Evolutionary conservation across 2,113 vertebrate species (phyloP).

Genomic region (Parotia lawesii): DNA sequence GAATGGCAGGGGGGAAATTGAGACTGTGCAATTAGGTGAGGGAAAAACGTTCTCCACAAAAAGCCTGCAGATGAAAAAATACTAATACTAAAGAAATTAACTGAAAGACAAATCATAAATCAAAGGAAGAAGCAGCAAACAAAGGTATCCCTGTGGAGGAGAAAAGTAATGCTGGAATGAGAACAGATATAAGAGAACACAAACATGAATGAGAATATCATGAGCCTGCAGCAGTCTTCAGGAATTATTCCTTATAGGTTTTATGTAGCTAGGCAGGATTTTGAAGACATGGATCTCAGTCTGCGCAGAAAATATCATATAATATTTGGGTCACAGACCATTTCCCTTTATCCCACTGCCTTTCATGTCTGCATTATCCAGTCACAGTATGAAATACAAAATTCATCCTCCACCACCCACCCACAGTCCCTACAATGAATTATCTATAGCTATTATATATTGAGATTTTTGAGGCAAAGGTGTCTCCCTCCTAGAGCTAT

Average conservation of each 20-base stretch:
- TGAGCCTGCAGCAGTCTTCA: background rate
- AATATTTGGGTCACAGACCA: background rate
- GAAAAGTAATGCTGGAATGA: background rate
- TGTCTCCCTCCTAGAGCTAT: background rate
- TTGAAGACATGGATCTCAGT: background rate
- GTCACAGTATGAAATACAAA: background rate
- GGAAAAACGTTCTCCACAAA: fast-evolving
- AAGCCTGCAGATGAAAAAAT: background rate
- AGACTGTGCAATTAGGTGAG: background rate
- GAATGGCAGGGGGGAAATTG: background rate
- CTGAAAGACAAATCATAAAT: background rate
- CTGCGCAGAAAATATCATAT: background rate
- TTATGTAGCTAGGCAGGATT: background rate
- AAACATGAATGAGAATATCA: background rate
- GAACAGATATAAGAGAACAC: background rate
- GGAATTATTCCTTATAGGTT: background rate
- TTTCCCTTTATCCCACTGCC: background rate
- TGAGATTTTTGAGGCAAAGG: background rate
- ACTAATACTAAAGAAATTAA: background rate
- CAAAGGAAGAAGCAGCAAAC: background rate
- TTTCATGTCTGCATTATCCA: background rate
- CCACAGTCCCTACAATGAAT: background rate
- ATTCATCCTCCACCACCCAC: background rate
- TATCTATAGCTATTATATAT: background rate
- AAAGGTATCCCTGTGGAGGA: background rate